phyloP scores from a whole-genome alignment of 2,888 invertebrate species.

The Andrena dorsata region DNA sequence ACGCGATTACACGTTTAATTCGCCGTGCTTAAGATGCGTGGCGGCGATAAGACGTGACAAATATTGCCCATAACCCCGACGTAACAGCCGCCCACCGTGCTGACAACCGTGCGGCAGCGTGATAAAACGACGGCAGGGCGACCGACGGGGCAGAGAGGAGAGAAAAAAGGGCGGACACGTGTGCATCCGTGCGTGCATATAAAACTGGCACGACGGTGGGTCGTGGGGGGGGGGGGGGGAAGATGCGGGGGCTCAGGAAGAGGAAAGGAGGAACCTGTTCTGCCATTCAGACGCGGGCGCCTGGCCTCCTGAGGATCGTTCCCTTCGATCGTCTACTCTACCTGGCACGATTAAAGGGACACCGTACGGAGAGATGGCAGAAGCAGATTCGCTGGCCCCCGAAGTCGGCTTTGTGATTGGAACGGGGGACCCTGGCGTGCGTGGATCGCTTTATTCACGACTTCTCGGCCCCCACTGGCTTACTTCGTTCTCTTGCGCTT shows the following conservation, averaged over 20 bases:
- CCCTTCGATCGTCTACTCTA: constrained; percentile 41
- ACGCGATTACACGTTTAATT: constrained; percentile 82
- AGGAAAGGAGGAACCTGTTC: constrained; percentile 72
- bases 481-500: constrained; percentile 3
- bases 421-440: background rate
- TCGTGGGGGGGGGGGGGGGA: background rate
- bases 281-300: constrained; percentile 64
- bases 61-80: constrained; percentile 81
- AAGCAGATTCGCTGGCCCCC: constrained; percentile 23
- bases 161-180: constrained; percentile 36
- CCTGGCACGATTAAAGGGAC: constrained; percentile 44
- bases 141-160: background rate
- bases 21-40: constrained; percentile 78
- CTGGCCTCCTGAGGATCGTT: constrained; percentile 54
- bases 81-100: constrained; percentile 69
- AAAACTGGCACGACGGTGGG: background rate
- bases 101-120: constrained; percentile 68
- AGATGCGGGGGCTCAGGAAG: background rate
- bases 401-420: constrained; percentile 18
- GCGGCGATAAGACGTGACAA: constrained; percentile 82
- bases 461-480: constrained; percentile 6
- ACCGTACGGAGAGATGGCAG: constrained; percentile 25
- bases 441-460: constrained; percentile 37
- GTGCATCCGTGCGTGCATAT: constrained; percentile 29
- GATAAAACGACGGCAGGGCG: constrained; percentile 45